Evolutionary conservation across 2,797 vertebrate species (phyloP), one percentile per base, ranked within the genome.

Genomic region (Neosilurus hyrtlii): DNA sequence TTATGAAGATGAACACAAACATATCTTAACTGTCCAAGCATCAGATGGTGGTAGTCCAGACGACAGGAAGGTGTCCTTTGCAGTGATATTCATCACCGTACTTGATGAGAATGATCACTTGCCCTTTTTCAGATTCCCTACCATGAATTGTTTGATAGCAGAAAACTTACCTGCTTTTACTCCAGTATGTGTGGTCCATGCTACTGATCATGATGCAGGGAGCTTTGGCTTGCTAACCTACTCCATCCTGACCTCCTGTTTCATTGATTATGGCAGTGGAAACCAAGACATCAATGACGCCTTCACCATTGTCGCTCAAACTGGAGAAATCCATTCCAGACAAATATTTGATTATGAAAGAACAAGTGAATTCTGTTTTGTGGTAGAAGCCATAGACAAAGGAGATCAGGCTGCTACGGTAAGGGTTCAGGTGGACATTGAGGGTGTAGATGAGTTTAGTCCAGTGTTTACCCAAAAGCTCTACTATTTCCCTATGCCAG

Each of bases 31-130:
- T 16, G 85, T 99, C 84, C 94, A 92, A 90, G 97, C 96, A 22
- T 93, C 92, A 0, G 96, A 98, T 86, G 91, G 92, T 9, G 86
- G 88, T 0, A 87, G 87, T 83, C 85, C 89, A 77, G 90, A 90
- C 57, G 80, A 89, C 30, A 89, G 78, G 56, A 94, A 96, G 8
- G 87, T 90, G 43, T 94, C 95, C 73, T 97, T 98, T 84, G 89
- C 96, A 0, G 73, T 94, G 62, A 89, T 98, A 79, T 91, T 89
- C 30, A 70, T 99, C 76, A 91, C 77, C 0, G 72, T 99, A 74
- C 88, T 97, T 68, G 97, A 99, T 83, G 96, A 97, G 77, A 99
- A 99, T n/a, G 97, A 99, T 88, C 95, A 97, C 51, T 86, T 90
- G 14, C 97, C 97, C 0, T 93, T 94, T 84, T 99, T 99, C 85